Evolutionary conservation across 2,797 vertebrate species (phyloP), one percentile per base, ranked within the genome.

Genomic region (Champsocephalus gunnari): DNA sequence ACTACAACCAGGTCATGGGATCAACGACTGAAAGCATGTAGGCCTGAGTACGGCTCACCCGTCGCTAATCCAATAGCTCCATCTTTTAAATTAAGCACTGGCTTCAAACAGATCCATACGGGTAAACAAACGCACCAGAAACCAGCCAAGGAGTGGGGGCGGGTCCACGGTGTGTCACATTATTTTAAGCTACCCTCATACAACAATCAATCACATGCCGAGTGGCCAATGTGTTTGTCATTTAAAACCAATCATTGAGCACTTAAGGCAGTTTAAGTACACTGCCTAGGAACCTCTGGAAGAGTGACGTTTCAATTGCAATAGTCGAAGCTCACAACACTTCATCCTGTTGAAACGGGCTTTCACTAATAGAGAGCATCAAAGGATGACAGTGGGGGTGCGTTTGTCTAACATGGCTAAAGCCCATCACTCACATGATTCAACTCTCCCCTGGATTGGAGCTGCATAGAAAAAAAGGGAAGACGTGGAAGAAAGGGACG

Each of bases 41-140:
- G 68, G 80, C 63, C 74, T 66, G 49, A 69, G 71, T 60, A 68
- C 34, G 57, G 79, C 81, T 89, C 88, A 86, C 84, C 81, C 87
- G 66, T 61, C 69, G 66, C 74, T 86, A 92, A 92, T 89, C 85
- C 89, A 88, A 79, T 89, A 92, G 91, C 76, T 80, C 73, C 64
- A 77, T 87, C 77, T 77, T 75, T 53, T 62, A 72, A 57, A 80
- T 84, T 76, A 62, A 84, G 60, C 61, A 38, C 57, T 57, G 59
- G 62, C 83, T 84, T 74, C 71, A 38, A 77, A 73, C 69, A 4
- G 38, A 82, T 75, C 62, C 53, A 77, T 88, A 67, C 50, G 73
- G 55, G 21, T 48, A 64, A 75, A 54, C 71, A 81, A 57, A 79
- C 63, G 51, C 61, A 75, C 61, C 17, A 12, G 48, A 74, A 82